Evolutionary conservation across 2,113 vertebrate species (phyloP).

Genomic region (Hiodon alosoides): DNA sequence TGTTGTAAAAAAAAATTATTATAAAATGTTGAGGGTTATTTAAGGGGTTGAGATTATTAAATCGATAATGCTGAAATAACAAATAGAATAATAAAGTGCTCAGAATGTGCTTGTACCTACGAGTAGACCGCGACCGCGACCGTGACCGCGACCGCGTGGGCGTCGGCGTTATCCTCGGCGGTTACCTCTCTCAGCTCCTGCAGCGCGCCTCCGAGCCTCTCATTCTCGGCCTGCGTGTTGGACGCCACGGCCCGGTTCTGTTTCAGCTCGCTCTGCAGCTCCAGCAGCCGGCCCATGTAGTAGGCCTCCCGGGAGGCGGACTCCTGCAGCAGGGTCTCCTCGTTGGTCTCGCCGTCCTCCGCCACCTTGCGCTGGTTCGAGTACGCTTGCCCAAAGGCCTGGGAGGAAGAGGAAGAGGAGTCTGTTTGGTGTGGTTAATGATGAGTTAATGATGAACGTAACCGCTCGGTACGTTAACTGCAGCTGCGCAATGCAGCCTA

Average conservation of each 20-base stretch:
- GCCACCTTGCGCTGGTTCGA: slow-evolving; percentile 93
- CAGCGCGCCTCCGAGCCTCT: slow-evolving; percentile 70
- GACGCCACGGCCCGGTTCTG: slow-evolving; percentile 68
- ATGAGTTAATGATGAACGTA: no score
- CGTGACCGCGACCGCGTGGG: no score
- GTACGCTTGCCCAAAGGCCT: slow-evolving; percentile 94
- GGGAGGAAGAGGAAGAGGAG: slow-evolving; percentile 7
- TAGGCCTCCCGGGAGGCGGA: slow-evolving; percentile 91
- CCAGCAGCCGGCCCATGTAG: slow-evolving; percentile 83
- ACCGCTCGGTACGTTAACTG: no score
- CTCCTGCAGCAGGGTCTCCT: slow-evolving; percentile 89
- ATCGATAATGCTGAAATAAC: not conserved
- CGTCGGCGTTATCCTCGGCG: no score
- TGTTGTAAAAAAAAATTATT: no score
- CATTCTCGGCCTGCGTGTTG: slow-evolving; percentile 77
- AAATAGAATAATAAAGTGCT: not conserved
- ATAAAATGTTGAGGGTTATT: no score
- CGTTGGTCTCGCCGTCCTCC: slow-evolving; percentile 88
- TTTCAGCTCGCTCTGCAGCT: slow-evolving; percentile 85
- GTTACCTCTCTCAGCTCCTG: slow-evolving; percentile 87
- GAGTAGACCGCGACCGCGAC: no score
- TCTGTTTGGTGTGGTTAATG: no score
- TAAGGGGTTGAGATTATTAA: no score
- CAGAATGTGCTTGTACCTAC: no score
- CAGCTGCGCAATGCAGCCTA: not conserved